These are phyloP conservation scores for Myrmecophaga tridactyla DNA, from an alignment of 2,113 vertebrate species.

Conservation along the genomic window DNA sequence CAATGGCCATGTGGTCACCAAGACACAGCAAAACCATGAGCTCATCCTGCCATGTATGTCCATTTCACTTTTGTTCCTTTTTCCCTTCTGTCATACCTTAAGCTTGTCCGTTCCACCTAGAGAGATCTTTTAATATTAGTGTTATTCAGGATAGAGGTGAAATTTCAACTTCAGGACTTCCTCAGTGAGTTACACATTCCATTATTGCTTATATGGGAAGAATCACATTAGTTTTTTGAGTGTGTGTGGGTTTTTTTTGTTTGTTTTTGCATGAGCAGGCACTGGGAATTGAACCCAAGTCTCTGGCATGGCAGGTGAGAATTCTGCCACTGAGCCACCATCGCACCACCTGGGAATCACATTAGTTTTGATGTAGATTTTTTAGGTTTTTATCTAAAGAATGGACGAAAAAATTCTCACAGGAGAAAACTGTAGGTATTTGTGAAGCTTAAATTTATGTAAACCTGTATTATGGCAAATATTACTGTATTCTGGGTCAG, in stretches of 20 bases:
- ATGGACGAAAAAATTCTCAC: not conserved
- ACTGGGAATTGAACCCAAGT: too few species aligned
- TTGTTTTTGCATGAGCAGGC: too few species aligned
- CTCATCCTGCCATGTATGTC: not conserved
- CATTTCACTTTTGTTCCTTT: not conserved
- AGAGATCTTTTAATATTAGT: not conserved
- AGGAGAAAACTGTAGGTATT: not conserved
- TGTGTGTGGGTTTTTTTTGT: too few species aligned
- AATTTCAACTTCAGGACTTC: not conserved
- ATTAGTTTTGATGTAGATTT: slow-evolving; percentile 11
- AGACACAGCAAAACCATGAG: not conserved
- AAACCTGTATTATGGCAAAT: not conserved
- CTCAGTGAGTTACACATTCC: not conserved
- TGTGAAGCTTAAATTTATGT: slow-evolving; percentile 5
- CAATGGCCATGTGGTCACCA: not conserved
- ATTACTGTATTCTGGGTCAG: not conserved
- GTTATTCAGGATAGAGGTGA: not conserved
- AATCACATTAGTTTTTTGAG: too few species aligned
- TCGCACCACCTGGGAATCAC: too few species aligned
- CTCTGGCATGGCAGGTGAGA: too few species aligned
- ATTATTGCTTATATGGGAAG: not conserved
- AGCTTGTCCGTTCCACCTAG: not conserved
- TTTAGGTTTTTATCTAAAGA: slow-evolving; percentile 29
- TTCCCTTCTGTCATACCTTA: not conserved
- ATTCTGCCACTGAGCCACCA: too few species aligned